A percentile compares a stretch with the other conserved stretches of the same genome.
phyloP scores from a whole-genome alignment of 2,113 vertebrate species.

The Suricata suricatta region DNA sequence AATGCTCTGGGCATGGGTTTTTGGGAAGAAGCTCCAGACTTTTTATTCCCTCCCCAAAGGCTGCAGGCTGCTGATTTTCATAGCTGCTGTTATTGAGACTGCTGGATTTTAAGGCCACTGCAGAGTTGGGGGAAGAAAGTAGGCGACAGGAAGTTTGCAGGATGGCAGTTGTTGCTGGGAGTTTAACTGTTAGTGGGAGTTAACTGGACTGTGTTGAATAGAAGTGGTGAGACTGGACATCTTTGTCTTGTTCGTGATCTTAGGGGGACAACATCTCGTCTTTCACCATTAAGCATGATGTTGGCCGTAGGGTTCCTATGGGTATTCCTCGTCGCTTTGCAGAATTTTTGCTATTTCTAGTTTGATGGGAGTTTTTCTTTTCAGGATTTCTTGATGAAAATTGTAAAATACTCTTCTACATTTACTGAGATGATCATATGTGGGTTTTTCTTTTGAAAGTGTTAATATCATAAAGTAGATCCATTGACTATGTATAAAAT shows the following conservation, averaged over 20 bases:
- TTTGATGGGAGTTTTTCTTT: background rate
- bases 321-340: background rate
- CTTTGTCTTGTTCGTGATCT: no score
- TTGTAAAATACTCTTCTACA: background rate
- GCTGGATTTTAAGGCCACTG: background rate
- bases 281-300: no score
- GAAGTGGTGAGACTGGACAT: no score
- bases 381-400: background rate
- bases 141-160: background rate
- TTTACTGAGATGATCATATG: background rate
- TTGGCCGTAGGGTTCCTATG: no score
- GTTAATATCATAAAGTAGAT: background rate
- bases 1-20: background rate
- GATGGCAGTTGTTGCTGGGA: background rate
- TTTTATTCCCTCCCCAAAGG: background rate
- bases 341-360: background rate
- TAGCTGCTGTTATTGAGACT: background rate
- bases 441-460: background rate
- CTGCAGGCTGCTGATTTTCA: background rate
- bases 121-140: background rate
- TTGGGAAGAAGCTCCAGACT: background rate
- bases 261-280: no score
- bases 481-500: background rate
- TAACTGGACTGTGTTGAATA: background rate
- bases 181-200: background rate